These are phyloP conservation scores for Lasioglossum lativentre DNA, from an alignment of 2,888 invertebrate species.

Conservation along the genomic window DNA sequence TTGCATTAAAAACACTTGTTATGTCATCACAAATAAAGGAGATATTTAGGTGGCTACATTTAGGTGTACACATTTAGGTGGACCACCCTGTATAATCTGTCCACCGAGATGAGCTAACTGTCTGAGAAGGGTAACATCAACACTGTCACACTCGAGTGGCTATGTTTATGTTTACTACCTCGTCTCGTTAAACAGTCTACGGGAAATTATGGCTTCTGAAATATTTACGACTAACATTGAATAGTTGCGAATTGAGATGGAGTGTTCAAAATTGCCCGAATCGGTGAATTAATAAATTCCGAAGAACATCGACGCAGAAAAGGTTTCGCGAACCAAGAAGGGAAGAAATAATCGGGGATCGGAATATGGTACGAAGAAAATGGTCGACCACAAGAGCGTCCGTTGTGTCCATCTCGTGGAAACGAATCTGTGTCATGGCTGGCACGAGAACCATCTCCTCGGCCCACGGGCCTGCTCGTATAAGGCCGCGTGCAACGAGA, in stretches of 20 bases:
- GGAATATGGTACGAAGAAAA: conserved; percentile 30
- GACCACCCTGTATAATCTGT: not conserved
- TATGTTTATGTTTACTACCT: not conserved
- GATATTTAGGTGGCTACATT: too few species aligned
- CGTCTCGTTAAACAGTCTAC: not conserved
- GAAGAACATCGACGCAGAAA: not conserved
- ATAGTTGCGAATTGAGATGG: not conserved
- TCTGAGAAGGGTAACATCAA: not conserved
- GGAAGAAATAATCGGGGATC: not conserved
- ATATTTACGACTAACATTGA: not conserved
- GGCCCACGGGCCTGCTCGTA: not conserved
- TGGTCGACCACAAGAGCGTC: conserved; percentile 39
- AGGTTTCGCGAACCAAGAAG: not conserved
- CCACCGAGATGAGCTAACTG: not conserved
- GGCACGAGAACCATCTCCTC: conserved; percentile 35
- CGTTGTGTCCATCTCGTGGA: conserved; percentile 34
- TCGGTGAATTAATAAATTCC: not conserved
- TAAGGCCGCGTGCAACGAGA: conserved; percentile 15
- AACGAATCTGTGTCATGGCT: conserved; percentile 63
- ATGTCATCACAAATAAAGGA: too few species aligned
- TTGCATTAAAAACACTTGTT: too few species aligned
- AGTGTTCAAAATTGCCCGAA: not conserved
- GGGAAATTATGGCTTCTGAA: not conserved
- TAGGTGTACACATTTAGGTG: too few species aligned
- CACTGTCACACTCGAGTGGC: not conserved